Base-by-base conservation (phyloP, 2,797 vertebrate species). In the Sebastolobus alascanus region DNA sequence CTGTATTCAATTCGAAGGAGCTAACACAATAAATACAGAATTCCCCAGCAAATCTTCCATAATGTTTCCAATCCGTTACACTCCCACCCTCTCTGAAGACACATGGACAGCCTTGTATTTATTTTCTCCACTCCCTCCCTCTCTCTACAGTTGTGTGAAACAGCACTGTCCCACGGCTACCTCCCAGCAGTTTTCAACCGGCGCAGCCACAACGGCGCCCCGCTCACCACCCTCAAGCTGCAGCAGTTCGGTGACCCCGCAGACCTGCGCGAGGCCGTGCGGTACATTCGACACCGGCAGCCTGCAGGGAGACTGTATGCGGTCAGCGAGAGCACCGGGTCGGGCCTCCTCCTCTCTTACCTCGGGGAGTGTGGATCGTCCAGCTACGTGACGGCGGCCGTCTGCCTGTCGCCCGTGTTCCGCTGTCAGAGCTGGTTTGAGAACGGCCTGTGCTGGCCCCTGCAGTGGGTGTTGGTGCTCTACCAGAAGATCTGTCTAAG, bases 291-390 rank as follows among this genome's bases (percentile, higher is more conserved):
- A 37, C 94, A 96, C 84, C 87, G 96, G 16, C 96, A 96, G 82
- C 97, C 97, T 0, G 93, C 93, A 0, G 94, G 96, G 7, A 90
- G 94, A 31, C 93, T 97, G 63, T 97, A 96, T 12, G 96, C 96
- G 0, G 96, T 95, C 61, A 96, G 96, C 60, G 97, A 97, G 91
- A 95, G 96, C 93, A 96, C 95, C 0, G 96, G 97, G 5, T 96
- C 96, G 0, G 97, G 97, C 55, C 96, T 97, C 2, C 95, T 97
- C 40, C 93, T 97, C 59, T 97, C 97, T 13, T 97, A 97, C 90
- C 93, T 97, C 43, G 97, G 97, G 1, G 97, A 97, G 87, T 97
- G 97, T 8, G 97, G 97, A 9, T 97, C 96, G 0, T 97, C 97
- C 43, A 97, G 97, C 86, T 96, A 97, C 3, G 63, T 97, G 89